Conservation (phyloP, 1,140 invertebrate species). For the Dufourea novaeangliae region DNA sequence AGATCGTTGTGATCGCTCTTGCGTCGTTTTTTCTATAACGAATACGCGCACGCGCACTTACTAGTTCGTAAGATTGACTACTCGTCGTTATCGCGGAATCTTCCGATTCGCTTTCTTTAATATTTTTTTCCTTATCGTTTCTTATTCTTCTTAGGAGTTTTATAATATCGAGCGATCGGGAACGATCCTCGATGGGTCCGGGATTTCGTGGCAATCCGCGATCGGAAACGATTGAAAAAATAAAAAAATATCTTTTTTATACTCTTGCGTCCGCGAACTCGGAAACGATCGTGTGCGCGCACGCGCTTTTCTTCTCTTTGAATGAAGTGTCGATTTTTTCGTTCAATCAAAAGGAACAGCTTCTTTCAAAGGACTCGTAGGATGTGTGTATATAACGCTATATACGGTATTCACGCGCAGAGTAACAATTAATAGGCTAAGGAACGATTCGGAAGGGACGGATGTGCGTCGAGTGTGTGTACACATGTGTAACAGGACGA, state of each 20-base stretch:
- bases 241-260: conserved; percentile 3
- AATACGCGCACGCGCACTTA: background rate
- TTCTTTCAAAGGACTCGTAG: background rate
- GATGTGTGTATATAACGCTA: conserved; percentile 1
- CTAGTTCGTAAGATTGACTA: background rate
- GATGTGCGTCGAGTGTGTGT: background rate
- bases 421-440: conserved; percentile 22
- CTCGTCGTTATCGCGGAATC: conserved; percentile 6
- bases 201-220: conserved; percentile 12
- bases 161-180: background rate
- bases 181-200: background rate
- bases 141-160: background rate
- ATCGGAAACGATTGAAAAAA: background rate
- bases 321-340: background rate
- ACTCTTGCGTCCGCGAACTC: background rate
- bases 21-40: background rate
- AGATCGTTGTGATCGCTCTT: background rate
- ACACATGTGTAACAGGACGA: background rate
- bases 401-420: conserved; percentile 10
- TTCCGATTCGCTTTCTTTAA: conserved; percentile 3
- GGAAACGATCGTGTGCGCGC: background rate
- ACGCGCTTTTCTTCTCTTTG: background rate
- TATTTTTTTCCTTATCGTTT: background rate
- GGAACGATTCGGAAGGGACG: background rate
- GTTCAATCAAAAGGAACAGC: background rate